Percentiles rank a stretch among this genome's conserved stretches.
Evolutionary conservation across 1,140 invertebrate genomes (phyloP).

Genomic region (Sarcophaga bullata): DNA sequence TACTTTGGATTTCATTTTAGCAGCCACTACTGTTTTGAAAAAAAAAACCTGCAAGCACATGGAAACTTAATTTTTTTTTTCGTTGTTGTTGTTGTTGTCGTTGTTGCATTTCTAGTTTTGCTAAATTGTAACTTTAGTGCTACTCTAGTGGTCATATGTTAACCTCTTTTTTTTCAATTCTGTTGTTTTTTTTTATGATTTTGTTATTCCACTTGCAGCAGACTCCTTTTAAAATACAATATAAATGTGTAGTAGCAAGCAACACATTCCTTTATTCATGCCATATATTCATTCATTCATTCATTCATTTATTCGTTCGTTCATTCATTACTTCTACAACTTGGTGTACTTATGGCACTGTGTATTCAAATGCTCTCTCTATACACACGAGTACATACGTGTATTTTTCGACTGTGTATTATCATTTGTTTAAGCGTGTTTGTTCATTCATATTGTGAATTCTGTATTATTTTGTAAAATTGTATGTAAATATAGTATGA

Average conservation of each 20-base stretch:
- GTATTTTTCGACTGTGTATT: neutral
- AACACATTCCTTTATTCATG: too few species aligned
- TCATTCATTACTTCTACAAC: too few species aligned
- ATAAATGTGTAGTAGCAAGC: too few species aligned
- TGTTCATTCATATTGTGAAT: slow-evolving; percentile 7
- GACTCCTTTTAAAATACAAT: too few species aligned
- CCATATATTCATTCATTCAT: too few species aligned
- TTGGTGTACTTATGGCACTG: neutral
- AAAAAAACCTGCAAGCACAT: too few species aligned
- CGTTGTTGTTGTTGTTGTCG: too few species aligned
- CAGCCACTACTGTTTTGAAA: too few species aligned
- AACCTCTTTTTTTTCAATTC: slow-evolving; percentile 24
- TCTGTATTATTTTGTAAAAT: neutral
- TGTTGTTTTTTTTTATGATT: neutral
- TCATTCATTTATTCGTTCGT: too few species aligned
- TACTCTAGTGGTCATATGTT: slow-evolving; percentile 33
- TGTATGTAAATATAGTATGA: neutral
- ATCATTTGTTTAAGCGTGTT: neutral
- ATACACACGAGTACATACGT: neutral
- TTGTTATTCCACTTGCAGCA: neutral
- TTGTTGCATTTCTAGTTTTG: slow-evolving; percentile 3
- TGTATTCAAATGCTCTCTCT: neutral
- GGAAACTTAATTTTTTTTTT: too few species aligned
- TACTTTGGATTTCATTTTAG: too few species aligned
- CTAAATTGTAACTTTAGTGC: slow-evolving; percentile 34